Base-by-base conservation (phyloP, 2,888 invertebrate genomes). In the Blastobasis lacticolella region DNA sequence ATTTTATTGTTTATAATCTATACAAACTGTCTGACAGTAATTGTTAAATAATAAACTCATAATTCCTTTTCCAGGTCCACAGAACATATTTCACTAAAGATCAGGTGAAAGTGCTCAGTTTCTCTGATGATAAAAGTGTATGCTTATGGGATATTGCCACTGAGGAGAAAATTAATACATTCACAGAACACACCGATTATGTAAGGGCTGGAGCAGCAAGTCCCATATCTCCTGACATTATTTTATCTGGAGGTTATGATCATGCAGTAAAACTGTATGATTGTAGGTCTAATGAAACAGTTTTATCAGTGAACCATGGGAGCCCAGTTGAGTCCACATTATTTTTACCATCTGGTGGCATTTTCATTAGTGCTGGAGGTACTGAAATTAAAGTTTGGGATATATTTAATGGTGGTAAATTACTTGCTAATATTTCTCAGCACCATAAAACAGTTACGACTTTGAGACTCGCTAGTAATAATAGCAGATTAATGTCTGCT, bases 381-480 rank as follows among this genome's bases (percentile, higher is more conserved):
- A 95, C 94, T 41, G 94, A 95, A 75, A 93, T 98, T 5, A 93
- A 94, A 78, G 94, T 99, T 0, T 99, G 98, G 98, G 98, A 99
- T 77, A 92, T 94, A 5, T 90, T 97, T 49, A 92, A 95, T 59
- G 96, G 97, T 38, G 97, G 97, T 7, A 93, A 94, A 73, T 84
- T 96, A 51, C 76, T 99, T 37, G 93, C 95, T 1, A 93, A 92
- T 65, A 91, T 99, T 58, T 94, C 94, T 3, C 94, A 96, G 64
- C 99, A 99, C 81, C 97, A 98, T 78, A 99, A 99, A 89, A 97
- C 98, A 0, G 93, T 99, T 1, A 99, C 97, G 0, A 94, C 95
- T 59, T 76, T 99, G 48, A 89, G 92, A 59, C 90, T 98, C 56
- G 95, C 95, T 37, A 94, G 94, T 45, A 92, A 95, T 69, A 94